Conservation (phyloP, 2,113 vertebrate species). For the Xiphorhynchus elegans region DNA sequence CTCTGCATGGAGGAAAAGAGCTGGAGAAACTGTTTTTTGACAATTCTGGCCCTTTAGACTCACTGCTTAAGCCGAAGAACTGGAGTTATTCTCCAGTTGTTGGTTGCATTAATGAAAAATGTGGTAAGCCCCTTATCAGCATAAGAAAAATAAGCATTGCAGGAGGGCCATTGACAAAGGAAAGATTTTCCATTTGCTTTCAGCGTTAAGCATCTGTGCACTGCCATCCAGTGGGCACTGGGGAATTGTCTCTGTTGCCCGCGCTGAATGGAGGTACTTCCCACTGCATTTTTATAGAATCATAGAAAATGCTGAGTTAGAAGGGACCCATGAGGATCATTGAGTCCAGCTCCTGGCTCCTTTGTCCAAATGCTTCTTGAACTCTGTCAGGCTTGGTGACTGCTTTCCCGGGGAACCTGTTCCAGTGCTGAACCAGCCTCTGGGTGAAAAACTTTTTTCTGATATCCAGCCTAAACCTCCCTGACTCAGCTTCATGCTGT, state of each 20-base stretch:
- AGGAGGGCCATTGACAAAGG: neutral
- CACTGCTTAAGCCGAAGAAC: neutral
- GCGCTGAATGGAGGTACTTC: neutral
- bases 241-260: neutral
- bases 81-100: neutral
- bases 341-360: neutral
- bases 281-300: neutral
- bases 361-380: neutral
- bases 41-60: neutral
- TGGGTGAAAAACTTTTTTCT: neutral
- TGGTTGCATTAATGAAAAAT: neutral
- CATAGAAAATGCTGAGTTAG: neutral
- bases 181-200: neutral
- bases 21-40: neutral
- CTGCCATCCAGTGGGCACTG: conserved; percentile 40
- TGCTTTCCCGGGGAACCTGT: neutral
- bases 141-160: neutral
- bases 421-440: neutral
- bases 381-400: neutral
- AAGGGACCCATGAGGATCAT: neutral
- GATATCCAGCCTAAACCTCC: neutral
- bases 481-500: neutral
- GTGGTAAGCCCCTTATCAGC: neutral
- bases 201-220: neutral
- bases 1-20: neutral